Evolutionary conservation across 2,113 vertebrate species (phyloP).

Genomic region (Channa maculata): DNA sequence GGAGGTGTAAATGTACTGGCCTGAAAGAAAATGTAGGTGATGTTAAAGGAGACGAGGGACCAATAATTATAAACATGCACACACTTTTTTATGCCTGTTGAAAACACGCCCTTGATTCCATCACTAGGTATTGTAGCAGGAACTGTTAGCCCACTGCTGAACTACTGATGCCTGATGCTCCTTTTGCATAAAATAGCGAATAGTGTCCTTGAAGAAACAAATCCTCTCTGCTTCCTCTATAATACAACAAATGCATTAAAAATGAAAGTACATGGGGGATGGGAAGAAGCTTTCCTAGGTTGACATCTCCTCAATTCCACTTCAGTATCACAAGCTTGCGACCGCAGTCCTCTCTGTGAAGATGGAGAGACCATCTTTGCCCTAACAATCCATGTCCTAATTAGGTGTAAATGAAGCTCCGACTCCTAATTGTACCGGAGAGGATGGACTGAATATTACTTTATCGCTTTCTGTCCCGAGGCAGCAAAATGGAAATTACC

Average conservation of each 20-base stretch:
- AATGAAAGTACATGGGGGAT: background rate
- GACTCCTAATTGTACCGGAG: conserved; percentile 32
- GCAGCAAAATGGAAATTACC: conserved; percentile 51
- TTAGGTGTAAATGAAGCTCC: conserved; percentile 35
- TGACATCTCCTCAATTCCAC: background rate
- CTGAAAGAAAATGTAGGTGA: background rate
- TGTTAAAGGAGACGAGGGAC: too few species aligned
- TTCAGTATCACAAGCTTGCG: conserved; percentile 13
- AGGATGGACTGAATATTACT: conserved; percentile 5
- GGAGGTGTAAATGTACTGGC: background rate
- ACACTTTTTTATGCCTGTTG: background rate
- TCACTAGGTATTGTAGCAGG: background rate
- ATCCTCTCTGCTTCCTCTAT: background rate
- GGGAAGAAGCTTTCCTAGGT: background rate
- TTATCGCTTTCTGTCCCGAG: conserved; percentile 10
- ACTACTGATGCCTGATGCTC: background rate
- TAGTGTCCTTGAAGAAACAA: conserved; percentile 14
- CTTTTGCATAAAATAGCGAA: background rate
- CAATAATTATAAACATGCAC: background rate
- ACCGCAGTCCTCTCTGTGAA: background rate
- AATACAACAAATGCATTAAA: background rate
- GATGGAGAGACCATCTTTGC: conserved; percentile 47
- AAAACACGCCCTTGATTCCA: background rate
- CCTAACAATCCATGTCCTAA: conserved; percentile 46
- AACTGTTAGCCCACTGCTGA: background rate